Evolutionary conservation across 2,113 vertebrate genomes (phyloP).

Genomic region (Synodontis membranacea): DNA sequence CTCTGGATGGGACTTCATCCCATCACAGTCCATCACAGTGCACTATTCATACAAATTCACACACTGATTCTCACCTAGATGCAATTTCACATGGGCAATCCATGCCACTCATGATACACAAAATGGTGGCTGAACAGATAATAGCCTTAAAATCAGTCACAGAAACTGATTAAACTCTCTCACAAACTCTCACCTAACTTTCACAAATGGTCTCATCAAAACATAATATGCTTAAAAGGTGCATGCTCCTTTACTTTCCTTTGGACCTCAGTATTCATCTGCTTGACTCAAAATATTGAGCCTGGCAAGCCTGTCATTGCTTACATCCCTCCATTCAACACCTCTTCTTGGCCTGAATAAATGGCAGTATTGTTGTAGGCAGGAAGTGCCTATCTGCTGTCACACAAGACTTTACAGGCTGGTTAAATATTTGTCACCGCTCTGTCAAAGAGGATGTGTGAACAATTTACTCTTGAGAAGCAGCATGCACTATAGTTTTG

Average conservation of each 20-base stretch:
- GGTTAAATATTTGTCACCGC: constrained; percentile 50
- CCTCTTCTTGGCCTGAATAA: constrained; percentile 11
- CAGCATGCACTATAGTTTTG: neutral
- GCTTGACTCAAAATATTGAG: neutral
- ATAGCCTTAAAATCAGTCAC: neutral
- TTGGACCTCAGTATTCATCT: neutral
- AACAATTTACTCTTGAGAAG: constrained; percentile 33
- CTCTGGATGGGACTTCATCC: neutral
- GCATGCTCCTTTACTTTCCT: neutral
- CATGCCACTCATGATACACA: constrained; percentile 4
- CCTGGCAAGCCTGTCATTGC: constrained; percentile 18
- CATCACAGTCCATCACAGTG: neutral
- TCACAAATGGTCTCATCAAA: neutral
- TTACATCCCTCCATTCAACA: neutral
- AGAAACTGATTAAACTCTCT: neutral
- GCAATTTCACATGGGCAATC: neutral
- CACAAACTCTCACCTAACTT: neutral
- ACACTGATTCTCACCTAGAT: neutral
- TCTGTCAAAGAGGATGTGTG: constrained; percentile 35
- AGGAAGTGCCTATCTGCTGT: constrained; percentile 49
- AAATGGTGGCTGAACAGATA: neutral
- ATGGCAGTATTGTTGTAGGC: constrained; percentile 41
- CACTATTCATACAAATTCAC: neutral
- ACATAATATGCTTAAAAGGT: neutral
- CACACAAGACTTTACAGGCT: constrained; percentile 45